Evolutionary conservation across 2,113 vertebrate species (phyloP), one percentile per base, ranked within the genome.

Genomic region (Cichladusa arquata): DNA sequence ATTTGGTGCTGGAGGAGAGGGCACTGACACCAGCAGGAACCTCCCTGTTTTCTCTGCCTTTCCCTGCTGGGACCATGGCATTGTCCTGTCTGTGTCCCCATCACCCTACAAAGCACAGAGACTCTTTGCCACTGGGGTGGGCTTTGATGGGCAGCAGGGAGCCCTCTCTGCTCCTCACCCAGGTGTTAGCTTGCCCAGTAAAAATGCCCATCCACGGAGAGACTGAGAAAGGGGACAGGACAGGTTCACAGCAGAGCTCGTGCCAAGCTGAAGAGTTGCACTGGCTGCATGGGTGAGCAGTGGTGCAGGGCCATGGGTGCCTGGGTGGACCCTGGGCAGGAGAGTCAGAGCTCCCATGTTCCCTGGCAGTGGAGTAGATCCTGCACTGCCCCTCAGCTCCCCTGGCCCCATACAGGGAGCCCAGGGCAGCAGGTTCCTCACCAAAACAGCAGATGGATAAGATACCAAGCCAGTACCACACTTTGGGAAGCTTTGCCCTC

Each of bases 51-150:
- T 50, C 54, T 51, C 61, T 71, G n/a, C 61, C 76, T 67, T 12
- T 61, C 29, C 57, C 36, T 5, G 22, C 1, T 0, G 36, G 38
- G 25, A 25, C 78, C 42, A 3, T 3, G 44, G 14, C 6, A 3
- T 16, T 33, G n/a, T 57, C 67, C 64, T 36, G 29, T 14, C 78
- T 15, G n/a, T 2, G 6, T 42, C 58, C 86, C 61, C 45, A 16
- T 4, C 19, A 14, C 36, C 51, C 34, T n/a, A 19, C 53, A 26
- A 47, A 76, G 67, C 0, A 0, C 66, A 17, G 26, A 6, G 40
- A 42, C 51, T 38, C 34, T 36, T 11, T 6, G 51, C 19, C 66
- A 24, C 44, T 2, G 2, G 13, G 2, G 4, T 23, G 38, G 71
- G 3, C n/a, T 76, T 36, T 45, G 58, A 47, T 3, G 9, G 62